A percentile compares a stretch with the other conserved stretches of the same genome.
Evolutionary conservation across 2,888 invertebrate genomes (phyloP).

Genomic region (Cerastoderma edule): DNA sequence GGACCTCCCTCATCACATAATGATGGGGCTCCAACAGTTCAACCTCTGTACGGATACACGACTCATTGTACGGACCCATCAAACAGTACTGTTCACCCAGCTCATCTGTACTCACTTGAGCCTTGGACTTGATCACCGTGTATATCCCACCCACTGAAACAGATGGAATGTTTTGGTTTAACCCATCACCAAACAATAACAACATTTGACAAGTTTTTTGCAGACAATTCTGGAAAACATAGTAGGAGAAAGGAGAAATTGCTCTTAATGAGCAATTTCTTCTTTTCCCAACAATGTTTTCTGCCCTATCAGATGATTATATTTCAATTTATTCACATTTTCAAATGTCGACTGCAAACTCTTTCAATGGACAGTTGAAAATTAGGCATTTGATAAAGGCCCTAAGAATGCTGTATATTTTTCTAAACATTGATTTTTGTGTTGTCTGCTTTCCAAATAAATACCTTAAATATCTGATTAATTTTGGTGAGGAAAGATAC

Average conservation of each 20-base stretch:
- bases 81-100: constrained; percentile 99
- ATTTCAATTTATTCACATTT: too few relatives aligned
- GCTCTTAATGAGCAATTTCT: not conserved
- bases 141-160: constrained; percentile 98
- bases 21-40: constrained; percentile 92
- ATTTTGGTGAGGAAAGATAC: too few relatives aligned
- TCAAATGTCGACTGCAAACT: too few relatives aligned
- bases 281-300: constrained; percentile 3
- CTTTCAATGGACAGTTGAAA: too few relatives aligned
- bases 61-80: constrained; percentile 97
- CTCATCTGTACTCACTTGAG: constrained; percentile 97
- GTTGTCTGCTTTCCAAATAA: too few relatives aligned
- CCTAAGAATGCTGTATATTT: too few relatives aligned
- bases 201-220: not conserved
- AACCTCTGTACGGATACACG: constrained; percentile 96
- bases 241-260: not conserved
- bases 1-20: constrained; percentile 85
- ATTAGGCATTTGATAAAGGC: too few relatives aligned
- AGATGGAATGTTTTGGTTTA: too few relatives aligned
- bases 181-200: too few relatives aligned
- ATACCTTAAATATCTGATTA: too few relatives aligned
- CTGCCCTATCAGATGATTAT: not conserved
- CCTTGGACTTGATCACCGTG: constrained; percentile 98
- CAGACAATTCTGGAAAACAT: not conserved
- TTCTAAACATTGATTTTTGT: too few relatives aligned